Percentiles rank a stretch among this genome's conserved stretches.
phyloP scores from a whole-genome alignment of 1,140 invertebrate genomes.

The Pararge aegeria region DNA sequence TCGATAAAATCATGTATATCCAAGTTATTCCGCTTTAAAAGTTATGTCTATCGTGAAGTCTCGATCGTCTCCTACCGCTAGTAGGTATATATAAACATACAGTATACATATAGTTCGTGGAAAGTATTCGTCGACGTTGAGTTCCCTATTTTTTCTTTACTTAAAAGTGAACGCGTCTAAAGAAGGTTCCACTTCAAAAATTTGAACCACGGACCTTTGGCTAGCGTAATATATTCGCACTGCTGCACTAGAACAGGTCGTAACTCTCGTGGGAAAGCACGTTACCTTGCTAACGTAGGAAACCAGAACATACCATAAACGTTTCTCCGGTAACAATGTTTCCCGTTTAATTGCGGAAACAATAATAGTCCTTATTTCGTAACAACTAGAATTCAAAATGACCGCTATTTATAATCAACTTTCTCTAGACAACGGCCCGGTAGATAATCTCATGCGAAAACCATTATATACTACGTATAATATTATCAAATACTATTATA shows the following conservation, averaged over 20 bases:
- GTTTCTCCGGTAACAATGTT: background rate
- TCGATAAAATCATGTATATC: too few species aligned
- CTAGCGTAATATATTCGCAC: background rate
- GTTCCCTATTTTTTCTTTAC: too few species aligned
- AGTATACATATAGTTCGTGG: too few species aligned
- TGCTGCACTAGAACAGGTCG: background rate
- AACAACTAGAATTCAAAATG: background rate
- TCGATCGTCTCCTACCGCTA: too few species aligned
- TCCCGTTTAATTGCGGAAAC: background rate
- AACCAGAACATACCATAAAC: constrained; percentile 19
- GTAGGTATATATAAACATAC: too few species aligned
- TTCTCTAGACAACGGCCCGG: background rate
- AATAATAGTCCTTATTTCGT: constrained; percentile 6
- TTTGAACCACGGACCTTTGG: too few species aligned
- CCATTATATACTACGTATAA: background rate
- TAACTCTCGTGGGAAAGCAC: constrained; percentile 8
- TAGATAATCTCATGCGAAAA: background rate
- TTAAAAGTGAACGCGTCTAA: too few species aligned
- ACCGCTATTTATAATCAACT: background rate
- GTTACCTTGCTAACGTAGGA: constrained; percentile 8
- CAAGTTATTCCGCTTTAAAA: too few species aligned
- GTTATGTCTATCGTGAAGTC: too few species aligned
- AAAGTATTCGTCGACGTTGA: too few species aligned
- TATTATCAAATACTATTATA: background rate
- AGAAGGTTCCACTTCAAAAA: too few species aligned